Evolutionary conservation across 2,888 invertebrate genomes (phyloP).

Genomic region (Microdon myrmicae): DNA sequence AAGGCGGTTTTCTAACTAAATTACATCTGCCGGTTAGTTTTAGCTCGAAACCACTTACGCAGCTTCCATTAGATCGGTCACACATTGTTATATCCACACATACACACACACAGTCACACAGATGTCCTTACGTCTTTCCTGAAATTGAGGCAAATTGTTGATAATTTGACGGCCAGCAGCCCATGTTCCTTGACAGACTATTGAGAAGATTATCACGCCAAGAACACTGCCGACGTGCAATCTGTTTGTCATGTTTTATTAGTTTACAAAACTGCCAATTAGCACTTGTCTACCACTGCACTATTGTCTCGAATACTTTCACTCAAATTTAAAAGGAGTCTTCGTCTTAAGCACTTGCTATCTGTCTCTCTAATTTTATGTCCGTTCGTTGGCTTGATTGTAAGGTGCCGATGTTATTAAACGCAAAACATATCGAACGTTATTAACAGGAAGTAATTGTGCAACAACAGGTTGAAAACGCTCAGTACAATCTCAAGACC

Average conservation of each 20-base stretch:
- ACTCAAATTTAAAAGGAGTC: conserved; percentile 28
- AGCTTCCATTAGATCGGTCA: too few relatives aligned
- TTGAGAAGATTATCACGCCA: conserved; percentile 24
- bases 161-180: conserved; percentile 60
- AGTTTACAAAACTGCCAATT: conserved; percentile 2
- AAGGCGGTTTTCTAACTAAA: too few relatives aligned
- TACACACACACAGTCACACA: neutral
- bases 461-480: conserved; percentile 23
- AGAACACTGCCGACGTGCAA: conserved; percentile 25
- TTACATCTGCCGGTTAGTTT: too few relatives aligned
- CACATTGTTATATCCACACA: too few relatives aligned
- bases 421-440: conserved; percentile 18
- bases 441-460: conserved; percentile 38
- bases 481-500: conserved; percentile 12
- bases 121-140: conserved; percentile 67
- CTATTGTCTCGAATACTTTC: conserved; percentile 38
- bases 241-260: too few relatives aligned
- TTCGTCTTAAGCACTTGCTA: neutral
- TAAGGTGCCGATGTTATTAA: too few relatives aligned
- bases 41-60: too few relatives aligned
- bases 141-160: conserved; percentile 65
- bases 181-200: conserved; percentile 9
- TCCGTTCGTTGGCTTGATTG: too few relatives aligned
- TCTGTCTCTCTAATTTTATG: neutral
- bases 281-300: neutral